Base-by-base conservation (phyloP, 2,797 vertebrate genomes). In the Petrocephalus schoutedeni region DNA sequence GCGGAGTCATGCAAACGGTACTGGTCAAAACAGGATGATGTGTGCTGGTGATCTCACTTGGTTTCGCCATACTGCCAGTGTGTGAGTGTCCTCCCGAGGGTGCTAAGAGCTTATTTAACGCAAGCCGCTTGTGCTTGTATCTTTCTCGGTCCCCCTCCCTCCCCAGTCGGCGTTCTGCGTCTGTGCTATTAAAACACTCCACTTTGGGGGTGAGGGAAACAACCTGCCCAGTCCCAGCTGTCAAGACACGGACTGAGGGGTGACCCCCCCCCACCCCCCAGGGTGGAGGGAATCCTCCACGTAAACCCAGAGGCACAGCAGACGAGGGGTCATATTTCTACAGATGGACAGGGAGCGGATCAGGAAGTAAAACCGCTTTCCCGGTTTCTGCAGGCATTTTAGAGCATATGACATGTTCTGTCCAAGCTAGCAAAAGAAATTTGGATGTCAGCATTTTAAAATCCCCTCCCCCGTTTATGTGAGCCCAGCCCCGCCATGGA, bases 1-100 rank as follows among this genome's bases (percentile, higher is more conserved):
- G 23, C 59, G 82, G 19, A 49, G 59, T 57, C 32, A 41, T 36
- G 87, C 41, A 89, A 84, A 88, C 87, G n/a, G 61, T 85, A 64
- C 21, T 32, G 28, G 28, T 54, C 23, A 32, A 59, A 57, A 86
- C 54, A 58, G 84, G 54, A 58, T 54, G 16, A 21, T 53, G 32
- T 85, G 53, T 86, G 12, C 28, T 23, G 53, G 54, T 32, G 54
- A 83, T 53, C 36, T 80, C 74, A 80, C 74, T 80, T 80, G 64
- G 64, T 71, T 71, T 71, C 28, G 36, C 14, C 19, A 49, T 49
- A 80, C 41, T 80, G 36, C 45, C 74, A 80, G 74, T 80, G 19
- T 80, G 4, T 80, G 36, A 8, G 36, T 80, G 74, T 80, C 74
- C 71, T 77, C 16, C 45, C 16, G 0, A 10, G 12, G 12, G 64